Base-by-base conservation (phyloP, 2,113 vertebrate species). In the Pelodiscus sinensis region DNA sequence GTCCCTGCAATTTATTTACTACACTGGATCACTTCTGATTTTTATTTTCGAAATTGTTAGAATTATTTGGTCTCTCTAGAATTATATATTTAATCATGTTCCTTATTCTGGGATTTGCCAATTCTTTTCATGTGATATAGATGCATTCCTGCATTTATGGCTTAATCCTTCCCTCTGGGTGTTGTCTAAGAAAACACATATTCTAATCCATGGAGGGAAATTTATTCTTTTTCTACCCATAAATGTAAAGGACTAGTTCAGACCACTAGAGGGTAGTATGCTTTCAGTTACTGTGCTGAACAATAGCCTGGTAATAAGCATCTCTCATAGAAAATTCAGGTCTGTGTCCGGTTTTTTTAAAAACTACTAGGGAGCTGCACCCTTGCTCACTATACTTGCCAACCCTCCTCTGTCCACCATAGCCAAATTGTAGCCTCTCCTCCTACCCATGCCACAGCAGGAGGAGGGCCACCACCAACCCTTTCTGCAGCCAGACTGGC, bases 181-280 rank as follows among this genome's bases (percentile, higher is more conserved):
- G 56, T 55, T 56, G 8, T 14, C 3, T 19, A 10, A 44, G 50
- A 27, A 87, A 81, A 73, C 16, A 13, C 29, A 44, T 44, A 71
- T 19, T 71, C 31, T 35, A 8, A 73, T 71, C n/a, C n/a, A 18
- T 2, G 4, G 4, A 1, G n/a, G 1, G 8, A 13, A 8, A 0
- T 35, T 57, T 3, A 4, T 29, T 56, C 16, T 10, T 29, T 44
- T 27, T 15, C 55, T 31, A 25, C 8, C 27, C 19, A 22, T 19
- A 9, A 25, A 15, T 24, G 35, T 27, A 31, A 50, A 88, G 21
- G 3, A 75, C 29, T 35, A 50, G 4, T 44, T 25, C 5, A 22
- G 65, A 78, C 38, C 65, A 25, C 50, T 31, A 19, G 77, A 73
- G 31, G 13, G 35, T 25, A 81, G 25, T 54, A 75, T 51, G 4